These are phyloP conservation scores for Pseudococcus jackbeardsleyi DNA, from an alignment of 2,888 invertebrate genomes.

Conservation along the genomic window DNA sequence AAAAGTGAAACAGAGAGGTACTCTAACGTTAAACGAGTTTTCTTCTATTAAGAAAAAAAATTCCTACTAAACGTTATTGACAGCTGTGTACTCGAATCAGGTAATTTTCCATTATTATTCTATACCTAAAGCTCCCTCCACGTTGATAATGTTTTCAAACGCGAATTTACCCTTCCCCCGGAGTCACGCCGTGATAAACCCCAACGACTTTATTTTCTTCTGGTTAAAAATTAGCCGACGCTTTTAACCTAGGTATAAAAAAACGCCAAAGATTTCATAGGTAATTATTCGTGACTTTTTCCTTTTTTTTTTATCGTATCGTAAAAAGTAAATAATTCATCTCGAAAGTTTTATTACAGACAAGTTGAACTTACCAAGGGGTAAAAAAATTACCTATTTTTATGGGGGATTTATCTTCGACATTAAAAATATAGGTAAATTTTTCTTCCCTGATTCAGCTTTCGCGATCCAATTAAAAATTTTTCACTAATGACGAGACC, in stretches of 20 bases:
- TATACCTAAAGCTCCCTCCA: not conserved
- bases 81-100: constrained; percentile 34
- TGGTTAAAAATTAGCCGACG: constrained; percentile 21
- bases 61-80: constrained; percentile 20
- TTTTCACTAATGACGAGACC: too few species aligned
- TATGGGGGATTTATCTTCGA: too few species aligned
- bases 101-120: constrained; percentile 43
- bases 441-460: too few species aligned
- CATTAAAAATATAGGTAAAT: too few species aligned
- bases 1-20: not conserved
- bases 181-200: not conserved
- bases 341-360: not conserved
- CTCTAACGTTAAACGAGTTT: constrained; percentile 6
- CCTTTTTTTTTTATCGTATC: not conserved
- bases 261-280: not conserved
- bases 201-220: constrained; percentile 20
- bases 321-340: constrained; percentile 2
- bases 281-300: constrained; percentile 17
- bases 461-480: too few species aligned
- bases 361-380: not conserved
- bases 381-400: too few species aligned
- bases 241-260: not conserved
- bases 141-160: constrained; percentile 24
- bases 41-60: constrained; percentile 12
- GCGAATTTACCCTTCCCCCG: not conserved